Evolutionary conservation across 2,113 vertebrate genomes (phyloP), one percentile per base, ranked within the genome.

Genomic region (Gasterosteus nipponicus): DNA sequence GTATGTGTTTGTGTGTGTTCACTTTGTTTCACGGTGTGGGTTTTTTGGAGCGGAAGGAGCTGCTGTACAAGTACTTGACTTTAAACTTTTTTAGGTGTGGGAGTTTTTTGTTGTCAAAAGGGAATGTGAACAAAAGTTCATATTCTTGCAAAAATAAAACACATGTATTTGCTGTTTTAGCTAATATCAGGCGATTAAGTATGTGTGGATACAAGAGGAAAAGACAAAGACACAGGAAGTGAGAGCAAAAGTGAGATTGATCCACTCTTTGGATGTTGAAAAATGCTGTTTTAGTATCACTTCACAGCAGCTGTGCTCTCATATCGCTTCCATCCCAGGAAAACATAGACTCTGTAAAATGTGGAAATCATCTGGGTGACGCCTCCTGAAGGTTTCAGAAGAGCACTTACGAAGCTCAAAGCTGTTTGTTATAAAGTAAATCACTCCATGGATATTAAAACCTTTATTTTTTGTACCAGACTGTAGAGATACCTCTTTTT

Each of bases 51-150:
- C 38, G 51, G 46, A 75, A 35, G 19, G 3, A 58, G 42, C 68
- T 62, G 33, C 62, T 60, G 35, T 19, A 67, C 69, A 53, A 35
- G 39, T 46, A 75, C 58, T 71, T 49, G 4, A 80, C 63, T 53
- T n/a, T 72, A 18, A 56, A 72, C 39, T 39, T 75, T 29, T 33
- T 51, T 7, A 12, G 3, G 31, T 46, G 65, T 78, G 38, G 59
- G 42, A 2, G 31, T 41, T 67, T 22, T 58, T 33, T 14, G 10
- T 15, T 10, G 35, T 22, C 14, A 33, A 64, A 56, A 49, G 51
- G 39, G n/a, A 18, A 62, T 42, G 42, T 64, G 41, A 64, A 56
- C 59, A 35, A 60, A 67, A 69, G 54, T n/a, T 46, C 29, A 39
- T 18, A 10, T 19, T 29, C 33, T 35, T 29, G 29, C 2, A 63